Evolutionary conservation across 92 coral and sea anemone species (phyloP).

Genomic region (Phenganax subtilis): DNA sequence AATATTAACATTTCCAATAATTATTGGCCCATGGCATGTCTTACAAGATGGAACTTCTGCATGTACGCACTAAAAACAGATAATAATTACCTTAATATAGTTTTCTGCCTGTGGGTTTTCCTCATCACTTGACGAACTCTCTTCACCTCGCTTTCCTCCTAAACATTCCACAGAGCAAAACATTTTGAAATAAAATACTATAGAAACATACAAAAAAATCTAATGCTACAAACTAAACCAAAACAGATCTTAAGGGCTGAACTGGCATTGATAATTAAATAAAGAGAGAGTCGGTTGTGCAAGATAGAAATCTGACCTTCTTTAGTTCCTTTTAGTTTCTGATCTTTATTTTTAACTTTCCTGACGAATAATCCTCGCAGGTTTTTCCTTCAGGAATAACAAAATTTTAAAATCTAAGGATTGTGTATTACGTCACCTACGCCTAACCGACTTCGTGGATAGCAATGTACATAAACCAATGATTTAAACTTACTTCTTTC

Average conservation of each 20-base stretch:
- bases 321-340: constrained; percentile 65
- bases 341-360: constrained; percentile 50
- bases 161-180: not conserved
- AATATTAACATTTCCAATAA: not conserved
- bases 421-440: not conserved
- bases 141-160: constrained; percentile 71
- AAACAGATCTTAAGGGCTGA: not conserved
- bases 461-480: not conserved
- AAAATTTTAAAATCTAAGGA: not conserved
- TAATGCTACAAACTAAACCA: not conserved
- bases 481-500: constrained; percentile 68
- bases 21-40: not conserved
- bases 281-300: not conserved
- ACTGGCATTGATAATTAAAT: not conserved
- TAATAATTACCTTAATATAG: constrained; percentile 66
- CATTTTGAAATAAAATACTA: not conserved
- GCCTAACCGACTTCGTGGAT: no score
- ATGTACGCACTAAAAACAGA: not conserved
- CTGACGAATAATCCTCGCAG: constrained; percentile 81
- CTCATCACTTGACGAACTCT: constrained; percentile 92
- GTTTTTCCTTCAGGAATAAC: constrained; percentile 59
- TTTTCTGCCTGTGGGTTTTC: constrained; percentile 65
- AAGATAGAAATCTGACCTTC: constrained; percentile 26
- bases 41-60: no score
- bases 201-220: not conserved